These are phyloP conservation scores for Anguilla megastoma DNA, from an alignment of 2,797 vertebrate genomes.

Conservation along the genomic window DNA sequence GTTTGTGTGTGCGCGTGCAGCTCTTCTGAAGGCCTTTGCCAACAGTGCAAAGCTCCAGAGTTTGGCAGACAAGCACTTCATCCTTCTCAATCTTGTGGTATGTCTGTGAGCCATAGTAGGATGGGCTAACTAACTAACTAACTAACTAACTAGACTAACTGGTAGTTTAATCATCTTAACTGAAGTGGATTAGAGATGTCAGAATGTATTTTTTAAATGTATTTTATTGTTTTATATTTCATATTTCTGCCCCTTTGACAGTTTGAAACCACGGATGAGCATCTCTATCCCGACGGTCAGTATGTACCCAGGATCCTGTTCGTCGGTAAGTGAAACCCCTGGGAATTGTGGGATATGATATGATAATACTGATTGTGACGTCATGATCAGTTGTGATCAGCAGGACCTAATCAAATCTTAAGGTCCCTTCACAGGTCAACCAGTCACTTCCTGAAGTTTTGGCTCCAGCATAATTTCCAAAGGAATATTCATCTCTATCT, in stretches of 20 bases:
- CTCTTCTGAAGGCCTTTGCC: constrained; percentile 84
- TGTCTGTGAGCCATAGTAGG: constrained; percentile 52
- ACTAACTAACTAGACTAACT: not conserved
- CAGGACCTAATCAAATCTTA: not conserved
- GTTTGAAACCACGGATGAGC: constrained; percentile 96
- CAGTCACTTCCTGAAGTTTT: not conserved
- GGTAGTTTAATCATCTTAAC: not conserved
- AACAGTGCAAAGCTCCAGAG: constrained; percentile 84
- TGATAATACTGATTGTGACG: not conserved
- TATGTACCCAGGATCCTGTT: constrained; percentile 93
- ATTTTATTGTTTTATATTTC: not conserved
- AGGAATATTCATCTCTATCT: not conserved
- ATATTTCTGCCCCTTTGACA: constrained; percentile 55
- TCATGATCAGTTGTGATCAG: not conserved
- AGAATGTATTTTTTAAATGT: not conserved
- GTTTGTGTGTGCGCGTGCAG: constrained; percentile 59
- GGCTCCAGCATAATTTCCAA: not conserved
- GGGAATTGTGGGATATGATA: not conserved
- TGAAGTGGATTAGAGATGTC: not conserved
- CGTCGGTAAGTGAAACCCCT: constrained; percentile 75
- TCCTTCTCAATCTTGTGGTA: constrained; percentile 90
- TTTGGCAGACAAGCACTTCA: constrained; percentile 81
- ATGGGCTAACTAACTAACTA: no score
- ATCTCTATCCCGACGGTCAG: constrained; percentile 90
- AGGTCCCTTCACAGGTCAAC: not conserved